Evolutionary conservation across 2,888 invertebrate genomes (phyloP).

Genomic region (Lepidochitona cinerea): DNA sequence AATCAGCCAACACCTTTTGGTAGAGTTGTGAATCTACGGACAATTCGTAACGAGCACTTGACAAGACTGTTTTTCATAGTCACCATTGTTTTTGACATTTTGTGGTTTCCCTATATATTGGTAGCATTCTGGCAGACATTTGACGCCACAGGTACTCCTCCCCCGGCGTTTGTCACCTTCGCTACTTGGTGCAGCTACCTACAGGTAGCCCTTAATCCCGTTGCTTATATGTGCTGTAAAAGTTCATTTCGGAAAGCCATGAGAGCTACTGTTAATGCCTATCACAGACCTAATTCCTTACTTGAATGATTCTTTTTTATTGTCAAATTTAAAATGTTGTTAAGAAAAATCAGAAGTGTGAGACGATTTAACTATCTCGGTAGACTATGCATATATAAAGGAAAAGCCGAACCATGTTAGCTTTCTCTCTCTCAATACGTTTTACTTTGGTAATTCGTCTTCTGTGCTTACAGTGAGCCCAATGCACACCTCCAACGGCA

Average conservation of each 20-base stretch:
- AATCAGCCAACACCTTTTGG: constrained; percentile 45
- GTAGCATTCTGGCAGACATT: constrained; percentile 54
- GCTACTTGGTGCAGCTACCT: constrained; percentile 56
- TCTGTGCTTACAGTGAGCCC: no score
- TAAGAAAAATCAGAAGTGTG: no score
- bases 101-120: constrained; percentile 59
- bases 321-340: no score
- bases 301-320: neutral
- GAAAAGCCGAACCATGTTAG: no score
- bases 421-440: no score
- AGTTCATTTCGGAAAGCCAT: constrained; percentile 19
- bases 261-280: neutral
- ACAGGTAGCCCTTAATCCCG: constrained; percentile 56
- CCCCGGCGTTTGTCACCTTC: constrained; percentile 40
- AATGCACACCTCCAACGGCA: no score
- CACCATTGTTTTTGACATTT: constrained; percentile 43
- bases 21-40: constrained; percentile 51
- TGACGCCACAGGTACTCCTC: constrained; percentile 27
- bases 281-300: neutral
- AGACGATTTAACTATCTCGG: no score
- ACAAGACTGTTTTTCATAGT: constrained; percentile 55
- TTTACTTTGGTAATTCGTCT: no score
- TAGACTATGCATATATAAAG: no score
- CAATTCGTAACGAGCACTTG: constrained; percentile 57
- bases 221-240: constrained; percentile 43